Evolutionary conservation across 2,888 invertebrate genomes (phyloP).

Genomic region (Drosophila neonasuta): DNA sequence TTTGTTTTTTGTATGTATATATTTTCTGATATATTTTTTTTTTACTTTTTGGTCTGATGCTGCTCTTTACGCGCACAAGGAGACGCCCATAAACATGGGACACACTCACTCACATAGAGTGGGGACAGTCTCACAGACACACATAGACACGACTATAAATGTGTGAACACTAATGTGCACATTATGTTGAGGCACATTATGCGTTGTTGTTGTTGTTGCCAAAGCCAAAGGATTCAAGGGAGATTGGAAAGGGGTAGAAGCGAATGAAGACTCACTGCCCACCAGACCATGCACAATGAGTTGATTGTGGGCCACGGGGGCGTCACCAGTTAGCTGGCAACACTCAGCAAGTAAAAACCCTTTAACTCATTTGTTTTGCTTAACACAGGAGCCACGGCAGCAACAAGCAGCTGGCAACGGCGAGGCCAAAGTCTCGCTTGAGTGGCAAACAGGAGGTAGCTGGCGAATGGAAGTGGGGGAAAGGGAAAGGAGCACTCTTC

Average conservation of each 20-base stretch:
- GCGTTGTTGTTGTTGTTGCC: conserved; percentile 40
- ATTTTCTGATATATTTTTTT: conserved; percentile 21
- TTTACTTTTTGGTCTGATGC: conserved; percentile 30
- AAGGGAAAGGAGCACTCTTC: conserved; percentile 1
- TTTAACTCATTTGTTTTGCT: conserved; percentile 78
- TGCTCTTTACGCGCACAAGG: conserved; percentile 60
- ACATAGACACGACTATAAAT: conserved; percentile 70
- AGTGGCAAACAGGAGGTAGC: not conserved
- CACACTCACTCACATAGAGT: conserved; percentile 41
- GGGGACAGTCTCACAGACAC: conserved; percentile 36
- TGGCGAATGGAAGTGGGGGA: conserved; percentile 5
- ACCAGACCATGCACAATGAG: conserved; percentile 76
- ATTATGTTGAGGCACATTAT: conserved; percentile 78
- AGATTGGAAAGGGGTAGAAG: not conserved
- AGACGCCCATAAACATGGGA: conserved; percentile 72
- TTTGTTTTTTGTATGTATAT: conserved; percentile 15
- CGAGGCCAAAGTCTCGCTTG: conserved; percentile 14
- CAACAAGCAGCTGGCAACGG: conserved; percentile 44
- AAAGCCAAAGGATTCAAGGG: conserved; percentile 37
- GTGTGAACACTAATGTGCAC: conserved; percentile 78
- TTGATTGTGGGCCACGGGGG: conserved; percentile 55
- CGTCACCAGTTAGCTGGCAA: conserved; percentile 56
- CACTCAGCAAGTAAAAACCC: conserved; percentile 65
- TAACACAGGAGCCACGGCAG: conserved; percentile 50
- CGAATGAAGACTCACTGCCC: conserved; percentile 33